Evolutionary conservation across 2,888 invertebrate genomes (phyloP).

Genomic region (Drosophila monieri): DNA sequence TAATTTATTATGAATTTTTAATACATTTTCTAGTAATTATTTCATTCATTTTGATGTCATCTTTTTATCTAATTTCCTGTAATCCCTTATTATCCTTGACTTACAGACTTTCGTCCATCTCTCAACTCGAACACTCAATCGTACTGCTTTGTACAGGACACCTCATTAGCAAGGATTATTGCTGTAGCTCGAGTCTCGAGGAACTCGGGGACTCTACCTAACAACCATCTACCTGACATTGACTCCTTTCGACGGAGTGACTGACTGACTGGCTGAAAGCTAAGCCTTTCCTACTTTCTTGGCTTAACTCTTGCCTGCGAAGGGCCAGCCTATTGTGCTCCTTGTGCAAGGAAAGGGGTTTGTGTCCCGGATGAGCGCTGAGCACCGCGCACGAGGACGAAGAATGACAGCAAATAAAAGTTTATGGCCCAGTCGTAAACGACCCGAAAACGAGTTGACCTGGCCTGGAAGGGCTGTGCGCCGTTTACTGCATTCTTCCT

Average conservation of each 20-base stretch:
- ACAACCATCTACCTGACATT: conserved; percentile 54
- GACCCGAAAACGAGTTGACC: conserved; percentile 49
- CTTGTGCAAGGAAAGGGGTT: conserved; percentile 60
- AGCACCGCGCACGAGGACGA: conserved; percentile 63
- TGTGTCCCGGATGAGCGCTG: conserved; percentile 51
- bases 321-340: conserved; percentile 23
- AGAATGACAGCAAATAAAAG: conserved; percentile 74
- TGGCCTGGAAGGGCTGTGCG: conserved; percentile 34
- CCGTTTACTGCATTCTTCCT: conserved; percentile 70
- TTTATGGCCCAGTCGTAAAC: conserved; percentile 64
- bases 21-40: background rate
- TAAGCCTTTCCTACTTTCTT: conserved; percentile 64
- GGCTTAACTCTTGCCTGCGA: conserved; percentile 64
- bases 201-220: conserved; percentile 7
- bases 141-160: conserved; percentile 57
- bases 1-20: background rate
- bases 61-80: background rate
- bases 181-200: conserved; percentile 11
- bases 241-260: conserved; percentile 34
- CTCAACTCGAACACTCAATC: background rate
- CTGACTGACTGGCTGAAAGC: conserved; percentile 65
- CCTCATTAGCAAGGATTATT: conserved; percentile 80
- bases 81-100: conserved; percentile 79
- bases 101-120: conserved; percentile 68
- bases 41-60: conserved; percentile 17